phyloP scores from a whole-genome alignment of 2,888 invertebrate genomes.

The Synergus japonicus region DNA sequence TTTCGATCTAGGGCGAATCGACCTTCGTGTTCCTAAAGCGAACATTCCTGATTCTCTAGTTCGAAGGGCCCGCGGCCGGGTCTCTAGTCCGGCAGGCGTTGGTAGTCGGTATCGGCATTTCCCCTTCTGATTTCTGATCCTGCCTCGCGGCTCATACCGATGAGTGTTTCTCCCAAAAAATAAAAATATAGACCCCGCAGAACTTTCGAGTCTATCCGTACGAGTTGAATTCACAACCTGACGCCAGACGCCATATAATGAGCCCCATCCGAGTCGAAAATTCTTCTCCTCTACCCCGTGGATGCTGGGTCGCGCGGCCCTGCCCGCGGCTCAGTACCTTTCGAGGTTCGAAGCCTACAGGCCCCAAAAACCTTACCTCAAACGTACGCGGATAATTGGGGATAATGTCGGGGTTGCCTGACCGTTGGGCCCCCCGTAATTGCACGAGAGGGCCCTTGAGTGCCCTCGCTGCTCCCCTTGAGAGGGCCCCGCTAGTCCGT shows the following conservation, averaged over 20 bases:
- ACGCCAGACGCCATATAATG: slow-evolving; percentile 67
- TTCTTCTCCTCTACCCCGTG: slow-evolving; percentile 3
- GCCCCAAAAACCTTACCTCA: slow-evolving; percentile 73
- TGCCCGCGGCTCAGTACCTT: slow-evolving; percentile 43
- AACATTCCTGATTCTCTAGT: slow-evolving; percentile 14
- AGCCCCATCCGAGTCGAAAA: slow-evolving; percentile 50
- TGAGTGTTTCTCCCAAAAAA: slow-evolving; percentile 1
- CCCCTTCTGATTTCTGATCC: slow-evolving; percentile 49
- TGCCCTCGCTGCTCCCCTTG: slow-evolving; percentile 53
- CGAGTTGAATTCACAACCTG: slow-evolving; percentile 53
- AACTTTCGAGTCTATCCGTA: slow-evolving; percentile 49
- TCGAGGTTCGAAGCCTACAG: slow-evolving; percentile 46
- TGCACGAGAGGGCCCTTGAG: slow-evolving; percentile 69
- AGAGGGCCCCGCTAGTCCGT: slow-evolving; percentile 45
- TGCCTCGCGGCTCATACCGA: slow-evolving; percentile 60
- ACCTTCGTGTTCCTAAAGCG: slow-evolving; percentile 4
- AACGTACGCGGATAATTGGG: slow-evolving; percentile 76
- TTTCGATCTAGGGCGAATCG: neutral
- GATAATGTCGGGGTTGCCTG: slow-evolving; percentile 74
- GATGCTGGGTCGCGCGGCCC: slow-evolving; percentile 23
- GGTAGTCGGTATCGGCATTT: slow-evolving; percentile 38
- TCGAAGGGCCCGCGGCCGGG: slow-evolving; percentile 13
- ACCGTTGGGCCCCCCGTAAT: slow-evolving; percentile 69
- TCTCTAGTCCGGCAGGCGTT: neutral
- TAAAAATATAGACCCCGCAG: slow-evolving; percentile 5